Conservation (phyloP, 2,888 invertebrate species). For the Hesperia comma region DNA sequence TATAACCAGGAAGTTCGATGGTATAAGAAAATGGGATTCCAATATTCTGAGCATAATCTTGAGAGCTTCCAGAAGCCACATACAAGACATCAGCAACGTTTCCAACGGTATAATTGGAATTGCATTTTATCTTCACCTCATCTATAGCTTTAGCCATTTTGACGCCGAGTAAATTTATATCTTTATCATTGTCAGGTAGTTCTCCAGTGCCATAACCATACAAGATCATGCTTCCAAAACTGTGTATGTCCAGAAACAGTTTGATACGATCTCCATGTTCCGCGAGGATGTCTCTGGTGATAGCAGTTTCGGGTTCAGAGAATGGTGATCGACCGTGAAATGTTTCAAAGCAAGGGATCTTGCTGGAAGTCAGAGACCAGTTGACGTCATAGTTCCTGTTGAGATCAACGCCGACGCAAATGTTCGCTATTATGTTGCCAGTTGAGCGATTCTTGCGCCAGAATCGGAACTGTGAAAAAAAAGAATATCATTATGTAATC, state of each 20-base stretch:
- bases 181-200: conserved; percentile 74
- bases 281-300: conserved; percentile 83
- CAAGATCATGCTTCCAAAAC: conserved; percentile 87
- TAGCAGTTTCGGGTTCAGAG: conserved; percentile 86
- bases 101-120: conserved; percentile 79
- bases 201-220: conserved; percentile 85
- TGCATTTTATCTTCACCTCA: conserved; percentile 53
- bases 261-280: conserved; percentile 76
- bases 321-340: conserved; percentile 85
- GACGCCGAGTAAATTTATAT: conserved; percentile 67
- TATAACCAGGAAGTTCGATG: conserved; percentile 85
- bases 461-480: conserved; percentile 75
- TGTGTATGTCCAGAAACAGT: conserved; percentile 89
- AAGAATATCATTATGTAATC: no score
- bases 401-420: conserved; percentile 88
- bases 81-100: conserved; percentile 80
- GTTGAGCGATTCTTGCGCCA: conserved; percentile 88
- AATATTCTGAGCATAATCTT: conserved; percentile 85
- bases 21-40: conserved; percentile 85
- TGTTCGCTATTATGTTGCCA: conserved; percentile 48
- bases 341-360: conserved; percentile 81
- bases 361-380: conserved; percentile 85
- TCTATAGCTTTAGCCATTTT: conserved; percentile 69
- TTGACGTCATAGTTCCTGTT: conserved; percentile 90
- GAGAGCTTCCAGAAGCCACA: conserved; percentile 85